Conservation (phyloP, 1,140 invertebrate species). For the Drosophila micromelanica region DNA sequence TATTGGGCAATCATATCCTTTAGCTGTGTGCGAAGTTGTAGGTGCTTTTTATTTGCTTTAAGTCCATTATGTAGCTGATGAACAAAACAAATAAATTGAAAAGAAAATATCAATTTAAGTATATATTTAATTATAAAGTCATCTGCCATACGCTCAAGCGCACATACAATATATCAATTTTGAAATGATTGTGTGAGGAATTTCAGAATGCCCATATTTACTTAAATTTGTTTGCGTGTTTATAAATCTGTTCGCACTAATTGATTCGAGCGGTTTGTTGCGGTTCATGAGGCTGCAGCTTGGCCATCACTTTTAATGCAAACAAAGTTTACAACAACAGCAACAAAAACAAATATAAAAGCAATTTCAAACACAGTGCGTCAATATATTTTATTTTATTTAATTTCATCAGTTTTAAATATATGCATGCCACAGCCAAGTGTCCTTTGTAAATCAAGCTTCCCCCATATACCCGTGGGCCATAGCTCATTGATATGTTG, state of each 20-base stretch:
- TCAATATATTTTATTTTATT: conserved; percentile 50
- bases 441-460: conserved; percentile 35
- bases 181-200: conserved; percentile 21
- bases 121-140: neutral
- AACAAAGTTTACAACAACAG: neutral
- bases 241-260: conserved; percentile 54
- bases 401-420: conserved; percentile 70
- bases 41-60: neutral
- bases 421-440: conserved; percentile 61
- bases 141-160: neutral
- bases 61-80: neutral
- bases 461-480: conserved; percentile 1
- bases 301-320: conserved; percentile 14
- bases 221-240: conserved; percentile 49
- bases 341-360: conserved; percentile 8
- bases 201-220: conserved; percentile 55
- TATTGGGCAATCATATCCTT: too few relatives aligned
- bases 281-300: conserved; percentile 21
- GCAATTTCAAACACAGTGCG: conserved; percentile 36
- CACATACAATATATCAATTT: neutral
- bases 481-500: conserved; percentile 43
- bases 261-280: conserved; percentile 45
- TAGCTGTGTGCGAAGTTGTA: too few relatives aligned
- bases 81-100: neutral
- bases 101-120: neutral